Evolutionary conservation across 2,113 vertebrate species (phyloP), one percentile per base, ranked within the genome.

Genomic region (Chitala chitala): DNA sequence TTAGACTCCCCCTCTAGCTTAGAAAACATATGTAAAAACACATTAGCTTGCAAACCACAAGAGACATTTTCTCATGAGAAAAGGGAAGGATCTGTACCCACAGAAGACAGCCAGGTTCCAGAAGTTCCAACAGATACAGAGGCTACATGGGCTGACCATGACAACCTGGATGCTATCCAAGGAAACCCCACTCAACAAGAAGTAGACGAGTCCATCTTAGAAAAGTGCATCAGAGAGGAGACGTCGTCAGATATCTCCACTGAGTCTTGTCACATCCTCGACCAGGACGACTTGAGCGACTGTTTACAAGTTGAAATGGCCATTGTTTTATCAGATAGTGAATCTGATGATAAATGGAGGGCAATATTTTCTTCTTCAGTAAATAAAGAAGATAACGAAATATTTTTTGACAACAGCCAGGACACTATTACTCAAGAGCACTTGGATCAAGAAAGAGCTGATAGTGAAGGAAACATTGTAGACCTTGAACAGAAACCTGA

Each of bases 281-380:
- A 82, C 75, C 77, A 73, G 40, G 87, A 86, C 0, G 84, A 89
- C 73, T 78, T 88, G 3, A 86, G 87, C 24, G 86, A 87, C 74
- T 89, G 88, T 71, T 78, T 89, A 56, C 86, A 88, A 48, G 89
- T 87, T 1, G 87, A 91, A 59, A 80, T 88, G 53, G 89, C 88
- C 0, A 69, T 85, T 0, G 83, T 89, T 17, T 87, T 81, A 69
- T 90, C 90, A 1, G 88, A 91, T 79, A 89, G 88, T 12, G 90
- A 91, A 3, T 75, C 79, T 0, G 90, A 90, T 24, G 90, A 89
- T 55, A 85, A 85, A 7, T 87, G 84, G 86, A 46, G 75, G 1
- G 36, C 46, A 42, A 70, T 71, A 63, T 79, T 76, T 77, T 70
- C 79, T 55, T 71, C 77, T 10, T 75, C 66, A 40, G 44, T 75